These are phyloP conservation scores for Erpetoichthys calabaricus DNA, from an alignment of 2,797 vertebrate species.

Conservation along the genomic window DNA sequence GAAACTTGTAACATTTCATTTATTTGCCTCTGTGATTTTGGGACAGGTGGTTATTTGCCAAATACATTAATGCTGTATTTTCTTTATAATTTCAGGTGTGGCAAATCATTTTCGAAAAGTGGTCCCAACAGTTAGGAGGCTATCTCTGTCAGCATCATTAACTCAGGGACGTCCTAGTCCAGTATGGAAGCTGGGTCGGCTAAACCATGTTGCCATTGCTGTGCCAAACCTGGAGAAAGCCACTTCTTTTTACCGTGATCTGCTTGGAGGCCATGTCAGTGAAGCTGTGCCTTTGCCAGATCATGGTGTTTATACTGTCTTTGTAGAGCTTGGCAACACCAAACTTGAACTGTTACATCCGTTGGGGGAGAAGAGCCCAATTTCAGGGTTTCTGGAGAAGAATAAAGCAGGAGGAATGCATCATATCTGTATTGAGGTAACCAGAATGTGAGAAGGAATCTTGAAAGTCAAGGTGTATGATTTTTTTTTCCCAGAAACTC, in stretches of 20 bases:
- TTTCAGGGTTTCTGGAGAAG: slow-evolving; percentile 77
- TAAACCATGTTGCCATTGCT: slow-evolving; percentile 86
- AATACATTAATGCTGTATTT: too few relatives aligned
- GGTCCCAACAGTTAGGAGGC: slow-evolving; percentile 17
- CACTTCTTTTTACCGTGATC: slow-evolving; percentile 64
- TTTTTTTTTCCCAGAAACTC: too few relatives aligned
- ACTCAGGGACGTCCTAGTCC: slow-evolving; percentile 32
- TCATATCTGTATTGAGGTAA: slow-evolving; percentile 94
- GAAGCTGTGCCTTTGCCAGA: slow-evolving; percentile 63
- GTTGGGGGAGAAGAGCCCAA: slow-evolving; percentile 75
- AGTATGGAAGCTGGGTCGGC: slow-evolving; percentile 76
- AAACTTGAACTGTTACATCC: slow-evolving; percentile 91
- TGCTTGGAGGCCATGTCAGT: slow-evolving; percentile 81
- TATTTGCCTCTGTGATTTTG: too few relatives aligned
- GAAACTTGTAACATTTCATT: too few relatives aligned
- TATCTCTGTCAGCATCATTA: slow-evolving; percentile 31
- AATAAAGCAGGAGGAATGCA: slow-evolving; percentile 90
- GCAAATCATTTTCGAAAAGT: slow-evolving; percentile 33
- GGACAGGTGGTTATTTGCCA: too few relatives aligned
- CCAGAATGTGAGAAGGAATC: too few relatives aligned
- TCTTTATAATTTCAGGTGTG: slow-evolving; percentile 49
- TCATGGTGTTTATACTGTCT: slow-evolving; percentile 84
- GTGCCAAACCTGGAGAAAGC: slow-evolving; percentile 82
- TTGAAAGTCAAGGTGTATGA: too few relatives aligned
- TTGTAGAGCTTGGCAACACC: slow-evolving; percentile 87